Evolutionary conservation across 2,888 invertebrate species (phyloP).

Genomic region (Heliconius ethilla): DNA sequence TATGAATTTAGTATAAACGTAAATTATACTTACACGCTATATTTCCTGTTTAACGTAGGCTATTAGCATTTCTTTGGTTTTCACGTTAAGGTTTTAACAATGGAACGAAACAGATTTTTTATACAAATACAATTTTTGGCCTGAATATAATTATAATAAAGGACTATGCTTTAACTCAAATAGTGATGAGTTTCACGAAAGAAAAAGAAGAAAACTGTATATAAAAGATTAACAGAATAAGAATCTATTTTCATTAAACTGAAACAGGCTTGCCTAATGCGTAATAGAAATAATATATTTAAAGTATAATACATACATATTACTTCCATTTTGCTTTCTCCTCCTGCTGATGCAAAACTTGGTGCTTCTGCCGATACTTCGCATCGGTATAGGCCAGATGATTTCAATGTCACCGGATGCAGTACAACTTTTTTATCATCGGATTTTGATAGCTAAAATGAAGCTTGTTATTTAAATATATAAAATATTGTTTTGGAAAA

Average conservation of each 20-base stretch:
- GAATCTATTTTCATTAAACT: too few species aligned
- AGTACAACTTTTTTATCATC: slow-evolving; percentile 85
- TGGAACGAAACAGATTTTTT: neutral
- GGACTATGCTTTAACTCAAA: neutral
- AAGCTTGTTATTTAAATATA: neutral
- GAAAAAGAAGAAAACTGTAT: neutral
- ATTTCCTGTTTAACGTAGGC: neutral
- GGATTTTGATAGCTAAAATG: slow-evolving; percentile 84
- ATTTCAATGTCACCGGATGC: slow-evolving; percentile 85
- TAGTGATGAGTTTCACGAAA: neutral
- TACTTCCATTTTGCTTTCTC: slow-evolving; percentile 89
- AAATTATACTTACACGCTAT: neutral
- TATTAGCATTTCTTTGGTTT: neutral
- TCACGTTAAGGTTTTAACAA: neutral
- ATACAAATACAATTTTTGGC: neutral
- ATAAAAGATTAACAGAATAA: too few species aligned
- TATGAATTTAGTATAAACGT: neutral
- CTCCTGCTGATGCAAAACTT: slow-evolving; percentile 88
- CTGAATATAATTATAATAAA: neutral
- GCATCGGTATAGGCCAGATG: slow-evolving; percentile 87
- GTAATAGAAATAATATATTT: neutral
- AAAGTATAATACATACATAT: slow-evolving; percentile 84
- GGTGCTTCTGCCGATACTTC: slow-evolving; percentile 91
- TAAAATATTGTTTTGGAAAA: neutral
- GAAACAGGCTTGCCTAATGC: too few species aligned